Base-by-base conservation (phyloP, 2,113 vertebrate species). In the Eira barbara region DNA sequence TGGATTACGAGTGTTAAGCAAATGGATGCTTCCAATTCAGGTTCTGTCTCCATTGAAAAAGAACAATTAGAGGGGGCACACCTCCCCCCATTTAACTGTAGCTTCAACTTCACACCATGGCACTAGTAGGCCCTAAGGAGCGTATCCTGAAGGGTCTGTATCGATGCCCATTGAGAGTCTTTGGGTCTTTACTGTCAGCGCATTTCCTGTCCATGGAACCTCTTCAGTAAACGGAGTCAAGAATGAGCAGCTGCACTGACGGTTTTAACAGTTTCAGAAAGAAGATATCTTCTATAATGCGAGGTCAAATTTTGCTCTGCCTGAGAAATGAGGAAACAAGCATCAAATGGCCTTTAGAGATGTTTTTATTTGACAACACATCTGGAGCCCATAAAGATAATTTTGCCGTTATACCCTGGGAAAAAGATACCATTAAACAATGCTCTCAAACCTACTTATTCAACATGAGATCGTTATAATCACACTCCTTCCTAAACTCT, bases 311-410 rank as follows among this genome's bases (percentile, higher is more conserved):
- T 95, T 73, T 95, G 34, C 36, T 74, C 42, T 76, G 71, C 39
- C 36, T 63, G 67, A 83, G 74, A 69, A 94, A 69, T 34, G 63
- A 73, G 36, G 39, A 86, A 86, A 92, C 27, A 78, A 80, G 84
- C 1, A 27, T 91, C 69, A 89, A 83, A 76, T 65, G 76, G 9
- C 36, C 82, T n/a, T 76, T n/a, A 78, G 83, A 69, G 79, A 88
- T 78, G 27, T 13, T 88, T 95, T 80, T 93, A 78, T 87, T 93
- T 95, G 86, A 90, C 49, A 89, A 84, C 49, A 94, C 89, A 95
- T 96, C 92, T 98, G 93, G 96, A 97, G 55, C 57, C 69, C 63
- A 85, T 97, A 92, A 95, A 97, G 90, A 97, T 97, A 92, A 96
- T 36, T 82, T 83, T 89, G 61, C 18, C 71, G 92, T 92, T 89